Conservation (phyloP, 2,113 vertebrate genomes). For the Anolis carolinensis region DNA sequence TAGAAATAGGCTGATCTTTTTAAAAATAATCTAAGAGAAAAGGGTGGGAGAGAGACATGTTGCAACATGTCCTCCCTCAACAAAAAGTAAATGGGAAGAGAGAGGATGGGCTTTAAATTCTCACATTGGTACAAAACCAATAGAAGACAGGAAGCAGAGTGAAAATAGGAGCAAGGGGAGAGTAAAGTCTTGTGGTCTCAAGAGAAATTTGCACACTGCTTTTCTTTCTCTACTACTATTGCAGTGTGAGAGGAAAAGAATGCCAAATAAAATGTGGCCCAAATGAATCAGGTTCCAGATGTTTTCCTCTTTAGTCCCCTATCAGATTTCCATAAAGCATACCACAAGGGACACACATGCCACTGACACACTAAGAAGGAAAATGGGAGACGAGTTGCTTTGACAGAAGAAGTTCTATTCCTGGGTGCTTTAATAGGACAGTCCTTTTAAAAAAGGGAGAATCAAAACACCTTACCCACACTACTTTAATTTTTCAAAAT, state of each 20-base stretch:
- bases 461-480: too few relatives aligned
- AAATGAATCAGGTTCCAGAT: background rate
- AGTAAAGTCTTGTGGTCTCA: background rate
- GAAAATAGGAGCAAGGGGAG: background rate
- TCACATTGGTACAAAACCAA: background rate
- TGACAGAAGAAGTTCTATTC: background rate
- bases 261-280: background rate
- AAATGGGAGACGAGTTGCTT: background rate
- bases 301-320: background rate
- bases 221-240: background rate
- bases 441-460: background rate
- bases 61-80: too few relatives aligned
- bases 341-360: background rate
- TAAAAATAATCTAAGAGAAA: too few relatives aligned
- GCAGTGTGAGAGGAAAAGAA: background rate
- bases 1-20: too few relatives aligned
- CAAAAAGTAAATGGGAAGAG: too few relatives aligned
- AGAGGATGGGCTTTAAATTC: background rate
- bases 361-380: background rate
- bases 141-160: background rate
- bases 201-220: background rate
- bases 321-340: background rate
- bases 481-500: background rate
- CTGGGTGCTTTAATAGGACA: background rate
- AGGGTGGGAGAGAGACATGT: too few relatives aligned